Conservation (phyloP, 2,113 vertebrate genomes). For the Hippocampus mohnikei region DNA sequence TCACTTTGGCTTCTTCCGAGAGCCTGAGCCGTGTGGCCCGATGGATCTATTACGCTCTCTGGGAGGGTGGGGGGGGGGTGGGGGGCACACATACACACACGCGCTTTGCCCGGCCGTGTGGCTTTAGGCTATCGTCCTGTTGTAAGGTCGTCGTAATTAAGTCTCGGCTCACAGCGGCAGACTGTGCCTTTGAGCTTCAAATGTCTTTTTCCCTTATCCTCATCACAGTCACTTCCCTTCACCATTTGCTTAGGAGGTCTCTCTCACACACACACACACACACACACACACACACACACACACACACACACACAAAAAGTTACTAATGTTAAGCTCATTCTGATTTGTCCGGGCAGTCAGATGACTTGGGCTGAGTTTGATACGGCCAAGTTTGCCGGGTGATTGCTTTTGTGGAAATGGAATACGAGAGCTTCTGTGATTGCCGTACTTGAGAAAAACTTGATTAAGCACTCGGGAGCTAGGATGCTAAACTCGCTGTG, state of each 20-base stretch:
- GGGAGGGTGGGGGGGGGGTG: conserved; percentile 3
- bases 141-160: conserved; percentile 74
- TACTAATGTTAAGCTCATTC: conserved; percentile 62
- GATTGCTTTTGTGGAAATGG: conserved; percentile 69
- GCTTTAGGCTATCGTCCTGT: conserved; percentile 59
- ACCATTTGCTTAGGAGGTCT: conserved; percentile 55
- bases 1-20: conserved; percentile 12
- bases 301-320: conserved; percentile 16
- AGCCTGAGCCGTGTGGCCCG: conserved; percentile 54
- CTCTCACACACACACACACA: conserved; percentile 20
- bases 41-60: conserved; percentile 47
- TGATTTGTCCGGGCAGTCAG: conserved; percentile 63
- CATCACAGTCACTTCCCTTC: conserved; percentile 46
- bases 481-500: conserved; percentile 49
- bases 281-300: no score
- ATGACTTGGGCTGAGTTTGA: conserved; percentile 62
- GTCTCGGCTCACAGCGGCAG: conserved; percentile 53
- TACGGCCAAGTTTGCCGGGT: conserved; percentile 56
- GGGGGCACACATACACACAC: neutral
- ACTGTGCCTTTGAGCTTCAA: conserved; percentile 68
- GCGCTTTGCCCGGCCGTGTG: conserved; percentile 42
- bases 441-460: conserved; percentile 43
- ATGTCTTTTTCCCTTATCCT: conserved; percentile 59
- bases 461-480: conserved; percentile 57
- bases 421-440: conserved; percentile 66